Evolutionary conservation across 2,113 vertebrate species (phyloP).

Genomic region (Andinoacara biseriatus): DNA sequence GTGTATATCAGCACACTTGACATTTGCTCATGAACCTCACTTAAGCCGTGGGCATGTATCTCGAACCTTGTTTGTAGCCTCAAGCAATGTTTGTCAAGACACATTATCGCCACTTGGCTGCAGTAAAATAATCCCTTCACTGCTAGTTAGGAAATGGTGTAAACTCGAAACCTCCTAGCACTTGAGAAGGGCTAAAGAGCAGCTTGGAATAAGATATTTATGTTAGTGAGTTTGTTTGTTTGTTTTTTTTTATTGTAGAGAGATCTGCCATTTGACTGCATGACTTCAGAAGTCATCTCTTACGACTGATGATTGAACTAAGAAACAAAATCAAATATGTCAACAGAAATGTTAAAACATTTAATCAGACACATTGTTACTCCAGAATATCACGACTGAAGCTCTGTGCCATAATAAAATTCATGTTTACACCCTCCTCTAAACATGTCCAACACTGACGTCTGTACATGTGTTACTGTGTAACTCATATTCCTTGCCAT

Average conservation of each 20-base stretch:
- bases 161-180: not conserved
- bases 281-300: not conserved
- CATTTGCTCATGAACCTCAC: constrained; percentile 20
- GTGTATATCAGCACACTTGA: constrained; percentile 39
- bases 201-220: not conserved
- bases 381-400: not conserved
- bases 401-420: not conserved
- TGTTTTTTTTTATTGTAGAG: not conserved
- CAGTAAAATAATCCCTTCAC: constrained; percentile 32
- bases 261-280: not conserved
- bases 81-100: constrained; percentile 40
- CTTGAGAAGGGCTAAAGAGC: not conserved
- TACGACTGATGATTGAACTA: not conserved
- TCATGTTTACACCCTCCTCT: not conserved
- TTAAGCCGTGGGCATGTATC: constrained; percentile 33
- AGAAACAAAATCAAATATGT: not conserved
- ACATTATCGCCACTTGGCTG: constrained; percentile 43
- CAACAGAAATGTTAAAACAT: not conserved
- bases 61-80: constrained; percentile 53
- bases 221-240: not conserved
- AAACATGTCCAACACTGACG: not conserved
- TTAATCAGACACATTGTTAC: not conserved
- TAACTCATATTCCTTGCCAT: not conserved
- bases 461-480: not conserved
- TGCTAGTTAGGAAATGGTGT: constrained; percentile 10